Evolutionary conservation across 2,888 invertebrate genomes (phyloP), one percentile per base, ranked within the genome.

Genomic region (Endotricha flammealis): DNA sequence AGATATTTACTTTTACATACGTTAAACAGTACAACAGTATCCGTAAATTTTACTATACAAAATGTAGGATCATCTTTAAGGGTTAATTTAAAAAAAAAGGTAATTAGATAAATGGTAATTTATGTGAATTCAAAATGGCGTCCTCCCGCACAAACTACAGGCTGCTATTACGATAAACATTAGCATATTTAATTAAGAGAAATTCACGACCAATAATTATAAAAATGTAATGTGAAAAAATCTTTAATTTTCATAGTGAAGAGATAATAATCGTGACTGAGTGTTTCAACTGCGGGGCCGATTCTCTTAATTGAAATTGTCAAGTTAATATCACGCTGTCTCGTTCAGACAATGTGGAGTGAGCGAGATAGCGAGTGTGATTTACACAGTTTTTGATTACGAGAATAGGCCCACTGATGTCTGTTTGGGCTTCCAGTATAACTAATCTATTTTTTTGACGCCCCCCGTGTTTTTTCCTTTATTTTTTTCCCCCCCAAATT

Each of bases 131-230:
- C 49, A 44, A 53, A 44, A 51, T 64, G 66, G 53, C 62, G 61
- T 46, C 37, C 57, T 63, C 63, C 62, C 62, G 65, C 61, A 34
- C 53, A 60, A 53, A 53, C 52, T 57, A 40, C 50, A 41, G 57
- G 57, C 67, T 64, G 73, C 79, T 71, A 64, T 64, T 56, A 65
- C 66, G 59, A 60, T 65, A 65, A n/a, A 68, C 58, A 56, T 73
- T 79, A 76, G 79, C 76, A 73, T 73, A 71, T 69, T 65, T 65
- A 64, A 41, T 46, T 78, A 82, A 80, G 76, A 57, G 53, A 72
- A n/a, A 78, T 67, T 79, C 82, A 83, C 82, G 85, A 86, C 85
- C 85, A 86, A 86, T 86, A 85, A 80, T 73, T 83, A 80, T 85
- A 85, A 83, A 77, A 67, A 68, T 67, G n/a, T n/a, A n/a, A 73